phyloP scores from a whole-genome alignment of 2,888 invertebrate species.

The Philhelius pedissequus region DNA sequence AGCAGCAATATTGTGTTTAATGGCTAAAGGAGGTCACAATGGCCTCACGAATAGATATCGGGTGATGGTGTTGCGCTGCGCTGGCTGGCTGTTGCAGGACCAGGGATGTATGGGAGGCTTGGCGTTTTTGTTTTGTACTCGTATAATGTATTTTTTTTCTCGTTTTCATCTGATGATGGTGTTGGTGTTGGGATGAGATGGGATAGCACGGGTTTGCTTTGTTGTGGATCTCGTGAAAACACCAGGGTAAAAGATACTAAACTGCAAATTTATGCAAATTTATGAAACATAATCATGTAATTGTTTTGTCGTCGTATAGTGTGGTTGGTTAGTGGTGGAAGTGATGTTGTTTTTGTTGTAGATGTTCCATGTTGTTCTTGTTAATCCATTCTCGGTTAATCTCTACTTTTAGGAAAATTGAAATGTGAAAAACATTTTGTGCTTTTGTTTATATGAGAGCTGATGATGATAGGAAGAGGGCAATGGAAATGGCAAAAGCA shows the following conservation, averaged over 20 bases:
- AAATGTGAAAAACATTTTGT: conserved; percentile 60
- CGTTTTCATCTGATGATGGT: background rate
- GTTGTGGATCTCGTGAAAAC: background rate
- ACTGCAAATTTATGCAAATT: conserved; percentile 68
- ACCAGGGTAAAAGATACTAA: conserved; percentile 46
- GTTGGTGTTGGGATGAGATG: background rate
- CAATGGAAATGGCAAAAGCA: too few relatives aligned
- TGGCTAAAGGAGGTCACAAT: conserved; percentile 60
- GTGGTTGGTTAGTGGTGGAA: conserved; percentile 55
- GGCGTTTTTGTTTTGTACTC: background rate
- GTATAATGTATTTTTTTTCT: too few relatives aligned
- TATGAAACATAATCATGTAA: conserved; percentile 67
- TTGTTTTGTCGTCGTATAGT: conserved; percentile 65
- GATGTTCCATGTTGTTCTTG: conserved; percentile 50
- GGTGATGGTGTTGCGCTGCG: too few relatives aligned
- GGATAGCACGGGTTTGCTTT: too few relatives aligned
- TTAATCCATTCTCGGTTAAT: conserved; percentile 64
- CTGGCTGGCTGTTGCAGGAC: background rate
- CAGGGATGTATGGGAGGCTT: background rate
- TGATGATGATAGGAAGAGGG: background rate
- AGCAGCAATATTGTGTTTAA: conserved; percentile 22
- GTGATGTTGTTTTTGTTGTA: conserved; percentile 18
- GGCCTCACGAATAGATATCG: conserved; percentile 27
- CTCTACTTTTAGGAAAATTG: conserved; percentile 63
- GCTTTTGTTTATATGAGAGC: background rate